Evolutionary conservation across 37 sponge, comb jelly and placozoan species (phyloP), one percentile per base, ranked within the genome.

Genomic region (Halisarca cf. caerulea): DNA sequence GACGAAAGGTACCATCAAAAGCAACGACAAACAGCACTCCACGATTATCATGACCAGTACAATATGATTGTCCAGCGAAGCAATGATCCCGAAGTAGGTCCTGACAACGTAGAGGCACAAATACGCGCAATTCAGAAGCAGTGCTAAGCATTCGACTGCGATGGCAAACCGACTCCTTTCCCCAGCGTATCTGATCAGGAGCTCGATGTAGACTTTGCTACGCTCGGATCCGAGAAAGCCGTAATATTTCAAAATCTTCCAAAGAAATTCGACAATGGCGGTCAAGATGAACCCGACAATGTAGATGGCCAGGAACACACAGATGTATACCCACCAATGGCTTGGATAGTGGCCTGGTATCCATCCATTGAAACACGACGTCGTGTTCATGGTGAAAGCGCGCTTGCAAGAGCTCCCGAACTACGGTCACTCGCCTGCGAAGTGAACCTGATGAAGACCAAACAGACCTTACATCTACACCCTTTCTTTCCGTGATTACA

Each of bases 1-100:
- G 40, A 85, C 0, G 79, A 89, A 58, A 59, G 74, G 82, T 80
- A 80, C 0, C 20, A 74, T 35, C 34, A 91, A 79, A n/a, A 47
- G 32, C 7, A 66, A 14, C 18, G 82, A 71, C 28, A 90, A 38
- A 6, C 75, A 54, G 30, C 80, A 23, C 68, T 90, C 90, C 40
- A 89, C 53, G 0, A 44, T 44, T 20, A 62, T 6, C 3, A 74
- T 21, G 43, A 40, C n/a, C 23, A 43, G 18, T 20, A 4, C 36
- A 2, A 74, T 20, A 43, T n/a, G 20, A 20, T 17, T 4, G 42
- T 37, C 42, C 42, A 74, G 24, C 15, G 39, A 37, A 1, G 43
- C 20, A 9, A 5, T 25, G 45, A 74, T 23, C 24, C 77, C 77
- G 20, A 3, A 39, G 77, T 74, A 74, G 7, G 43, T 74, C 44